Evolutionary conservation across 2,888 invertebrate species (phyloP).

Genomic region (Melitaea athalia): DNA sequence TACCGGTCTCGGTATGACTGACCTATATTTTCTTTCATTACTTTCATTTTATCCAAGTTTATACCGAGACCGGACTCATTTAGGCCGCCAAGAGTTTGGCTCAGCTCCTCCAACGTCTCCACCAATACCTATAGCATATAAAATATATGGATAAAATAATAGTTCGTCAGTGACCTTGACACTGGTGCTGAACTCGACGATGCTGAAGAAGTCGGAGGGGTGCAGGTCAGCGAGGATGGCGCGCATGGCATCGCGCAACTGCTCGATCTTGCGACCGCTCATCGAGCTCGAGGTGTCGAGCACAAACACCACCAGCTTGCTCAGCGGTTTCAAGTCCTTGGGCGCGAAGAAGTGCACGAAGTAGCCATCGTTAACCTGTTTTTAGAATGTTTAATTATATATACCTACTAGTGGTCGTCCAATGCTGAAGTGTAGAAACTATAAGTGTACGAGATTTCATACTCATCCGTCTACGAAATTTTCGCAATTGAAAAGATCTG

Average conservation of each 20-base stretch:
- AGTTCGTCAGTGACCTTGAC: slow-evolving; percentile 55
- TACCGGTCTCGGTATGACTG: no score
- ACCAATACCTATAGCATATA: background rate
- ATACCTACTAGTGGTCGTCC: no score
- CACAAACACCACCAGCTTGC: slow-evolving; percentile 88
- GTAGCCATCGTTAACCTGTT: slow-evolving; percentile 85
- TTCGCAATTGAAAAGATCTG: no score
- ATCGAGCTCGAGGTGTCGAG: slow-evolving; percentile 90
- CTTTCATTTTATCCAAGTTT: no score
- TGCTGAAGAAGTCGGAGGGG: slow-evolving; percentile 84
- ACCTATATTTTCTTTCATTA: no score
- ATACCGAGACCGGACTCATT: no score
- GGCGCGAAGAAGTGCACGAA: slow-evolving; percentile 90
- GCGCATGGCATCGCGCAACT: slow-evolving; percentile 86
- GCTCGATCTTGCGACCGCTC: slow-evolving; percentile 85
- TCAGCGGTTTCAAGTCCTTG: slow-evolving; percentile 78
- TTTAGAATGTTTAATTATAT: background rate
- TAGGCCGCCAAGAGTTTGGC: no score
- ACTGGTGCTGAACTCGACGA: slow-evolving; percentile 85
- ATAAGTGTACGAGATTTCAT: no score
- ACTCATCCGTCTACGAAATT: no score
- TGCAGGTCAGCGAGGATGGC: slow-evolving; percentile 85
- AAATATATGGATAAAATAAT: background rate
- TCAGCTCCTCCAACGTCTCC: no score
- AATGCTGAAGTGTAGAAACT: no score